Evolutionary conservation across 2,888 invertebrate species (phyloP).

Genomic region (Meloe dianella): DNA sequence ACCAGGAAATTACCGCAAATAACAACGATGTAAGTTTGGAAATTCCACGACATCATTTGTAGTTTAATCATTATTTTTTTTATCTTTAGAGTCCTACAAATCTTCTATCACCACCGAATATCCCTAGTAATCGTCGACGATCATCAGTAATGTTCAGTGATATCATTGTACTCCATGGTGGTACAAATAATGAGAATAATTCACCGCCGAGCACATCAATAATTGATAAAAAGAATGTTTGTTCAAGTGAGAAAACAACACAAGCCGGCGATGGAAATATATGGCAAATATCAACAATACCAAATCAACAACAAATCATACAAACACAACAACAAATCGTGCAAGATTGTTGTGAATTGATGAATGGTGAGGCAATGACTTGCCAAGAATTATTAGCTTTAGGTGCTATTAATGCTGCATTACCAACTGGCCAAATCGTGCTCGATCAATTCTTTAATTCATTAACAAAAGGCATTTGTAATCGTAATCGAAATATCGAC

Average conservation of each 20-base stretch:
- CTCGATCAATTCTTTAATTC: constrained; percentile 83
- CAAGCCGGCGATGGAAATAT: constrained; percentile 80
- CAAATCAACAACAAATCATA: constrained; percentile 46
- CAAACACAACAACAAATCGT: constrained; percentile 58
- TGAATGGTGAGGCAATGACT: constrained; percentile 73
- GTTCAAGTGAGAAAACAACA: constrained; percentile 88
- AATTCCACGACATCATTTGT: neutral
- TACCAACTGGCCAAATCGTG: constrained; percentile 86
- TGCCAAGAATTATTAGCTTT: constrained; percentile 92
- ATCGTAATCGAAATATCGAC: constrained; percentile 47
- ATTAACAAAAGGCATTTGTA: constrained; percentile 69
- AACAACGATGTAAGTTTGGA: constrained; percentile 54
- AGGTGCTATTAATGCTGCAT: constrained; percentile 88
- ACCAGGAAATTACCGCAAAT: constrained; percentile 62
- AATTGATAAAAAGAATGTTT: constrained; percentile 67
- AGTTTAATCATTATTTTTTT: no score
- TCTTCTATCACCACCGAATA: constrained; percentile 75
- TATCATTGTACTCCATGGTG: constrained; percentile 76
- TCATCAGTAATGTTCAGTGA: constrained; percentile 92
- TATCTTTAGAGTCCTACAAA: constrained; percentile 74
- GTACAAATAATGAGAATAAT: constrained; percentile 41
- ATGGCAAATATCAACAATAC: constrained; percentile 64
- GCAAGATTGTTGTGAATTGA: constrained; percentile 65
- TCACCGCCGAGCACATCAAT: constrained; percentile 50
- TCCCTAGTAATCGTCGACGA: constrained; percentile 73